Conservation (phyloP, 2,113 vertebrate genomes). For the Anoplopoma fimbria region DNA sequence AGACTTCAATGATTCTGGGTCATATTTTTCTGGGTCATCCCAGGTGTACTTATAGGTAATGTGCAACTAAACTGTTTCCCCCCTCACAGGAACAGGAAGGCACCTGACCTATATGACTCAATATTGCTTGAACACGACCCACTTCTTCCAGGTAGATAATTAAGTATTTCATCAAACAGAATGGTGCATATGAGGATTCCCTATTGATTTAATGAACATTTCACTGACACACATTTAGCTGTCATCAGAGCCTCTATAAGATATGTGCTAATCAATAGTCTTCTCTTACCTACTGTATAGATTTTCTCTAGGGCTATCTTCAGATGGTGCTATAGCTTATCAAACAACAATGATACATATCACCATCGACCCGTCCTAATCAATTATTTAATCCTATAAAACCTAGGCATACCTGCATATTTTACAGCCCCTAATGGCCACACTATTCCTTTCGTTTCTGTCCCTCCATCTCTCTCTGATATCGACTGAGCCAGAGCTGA, state of each 20-base stretch:
- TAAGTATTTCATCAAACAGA: conserved; percentile 21
- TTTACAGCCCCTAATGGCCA: conserved; percentile 35
- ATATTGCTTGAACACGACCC: neutral
- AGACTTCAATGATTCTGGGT: neutral
- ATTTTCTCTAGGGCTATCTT: conserved; percentile 59
- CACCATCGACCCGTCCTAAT: conserved; percentile 63
- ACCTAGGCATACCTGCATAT: conserved; percentile 42
- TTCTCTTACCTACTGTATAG: conserved; percentile 36
- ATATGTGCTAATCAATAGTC: conserved; percentile 60
- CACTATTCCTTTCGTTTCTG: conserved; percentile 8
- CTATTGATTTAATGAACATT: conserved; percentile 34
- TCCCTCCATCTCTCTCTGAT: conserved; percentile 10
- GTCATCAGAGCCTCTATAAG: conserved; percentile 36
- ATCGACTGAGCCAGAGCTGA: conserved; percentile 15
- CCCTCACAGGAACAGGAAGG: neutral
- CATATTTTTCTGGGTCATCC: neutral
- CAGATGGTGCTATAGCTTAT: conserved; percentile 54
- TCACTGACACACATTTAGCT: conserved; percentile 47
- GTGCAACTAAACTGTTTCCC: neutral
- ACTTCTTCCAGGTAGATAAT: conserved; percentile 17
- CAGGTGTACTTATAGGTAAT: neutral
- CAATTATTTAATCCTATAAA: conserved; percentile 55
- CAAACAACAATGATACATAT: conserved; percentile 67
- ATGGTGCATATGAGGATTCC: conserved; percentile 12
- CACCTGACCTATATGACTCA: neutral